Percentiles rank a stretch among this genome's conserved stretches.
Conservation (phyloP, 2,797 vertebrate species). For the Chiloscyllium punctatum region DNA sequence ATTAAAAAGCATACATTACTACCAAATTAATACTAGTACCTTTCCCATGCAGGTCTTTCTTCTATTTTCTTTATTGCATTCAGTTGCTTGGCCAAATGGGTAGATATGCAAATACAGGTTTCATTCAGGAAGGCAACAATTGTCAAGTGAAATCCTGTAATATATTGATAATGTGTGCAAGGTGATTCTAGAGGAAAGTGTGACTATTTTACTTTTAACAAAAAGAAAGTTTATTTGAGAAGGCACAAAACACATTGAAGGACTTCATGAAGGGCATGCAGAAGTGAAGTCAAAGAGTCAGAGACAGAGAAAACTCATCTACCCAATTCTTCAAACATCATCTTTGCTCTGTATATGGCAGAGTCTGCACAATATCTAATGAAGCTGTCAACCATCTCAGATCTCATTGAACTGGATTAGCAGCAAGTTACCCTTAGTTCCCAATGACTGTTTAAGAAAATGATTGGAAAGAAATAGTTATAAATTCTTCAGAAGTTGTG, state of each 20-base stretch:
- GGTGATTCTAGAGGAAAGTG: background rate
- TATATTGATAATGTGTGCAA: background rate
- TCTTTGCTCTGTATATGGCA: background rate
- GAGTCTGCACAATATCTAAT: background rate
- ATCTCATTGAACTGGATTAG: background rate
- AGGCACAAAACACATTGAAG: background rate
- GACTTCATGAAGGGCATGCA: background rate
- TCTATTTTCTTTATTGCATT: background rate
- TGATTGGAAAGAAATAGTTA: background rate
- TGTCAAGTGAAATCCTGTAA: background rate
- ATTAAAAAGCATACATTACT: background rate
- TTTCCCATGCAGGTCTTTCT: background rate
- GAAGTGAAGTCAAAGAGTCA: background rate
- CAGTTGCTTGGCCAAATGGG: background rate
- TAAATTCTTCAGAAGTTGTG: too few species aligned
- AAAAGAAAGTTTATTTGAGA: background rate
- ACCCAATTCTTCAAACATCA: background rate
- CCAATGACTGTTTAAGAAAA: background rate
- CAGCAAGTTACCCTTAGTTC: background rate
- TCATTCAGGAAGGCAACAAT: background rate
- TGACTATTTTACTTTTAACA: background rate
- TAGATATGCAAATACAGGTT: background rate
- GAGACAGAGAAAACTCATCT: background rate
- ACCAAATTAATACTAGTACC: background rate
- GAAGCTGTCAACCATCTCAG: background rate